Conservation (phyloP, 2,888 invertebrate species). For the Sussaba pulchella region DNA sequence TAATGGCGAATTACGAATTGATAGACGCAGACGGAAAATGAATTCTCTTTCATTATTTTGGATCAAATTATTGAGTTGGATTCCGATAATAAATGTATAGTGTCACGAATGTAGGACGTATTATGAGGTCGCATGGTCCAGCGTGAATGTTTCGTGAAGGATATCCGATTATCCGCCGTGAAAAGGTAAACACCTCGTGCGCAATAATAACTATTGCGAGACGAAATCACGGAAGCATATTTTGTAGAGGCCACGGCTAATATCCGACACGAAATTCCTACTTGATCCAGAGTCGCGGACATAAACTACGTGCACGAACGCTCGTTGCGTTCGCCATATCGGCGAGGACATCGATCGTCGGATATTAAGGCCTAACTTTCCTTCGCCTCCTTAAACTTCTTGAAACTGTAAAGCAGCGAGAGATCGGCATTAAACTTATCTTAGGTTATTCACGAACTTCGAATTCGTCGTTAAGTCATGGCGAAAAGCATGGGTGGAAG, state of each 20-base stretch:
- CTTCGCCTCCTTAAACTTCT: background rate
- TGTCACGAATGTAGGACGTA: background rate
- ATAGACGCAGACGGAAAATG: too few species aligned
- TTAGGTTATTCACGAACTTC: background rate
- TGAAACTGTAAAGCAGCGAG: background rate
- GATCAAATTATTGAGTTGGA: too few species aligned
- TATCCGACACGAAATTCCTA: conserved; percentile 15
- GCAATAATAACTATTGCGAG: background rate
- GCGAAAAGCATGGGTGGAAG: background rate
- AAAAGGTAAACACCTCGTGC: background rate
- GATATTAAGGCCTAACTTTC: background rate
- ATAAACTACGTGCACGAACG: background rate
- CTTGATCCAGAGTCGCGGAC: background rate
- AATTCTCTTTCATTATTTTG: too few species aligned
- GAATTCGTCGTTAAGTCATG: background rate
- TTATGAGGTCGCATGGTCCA: background rate
- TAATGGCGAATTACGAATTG: background rate
- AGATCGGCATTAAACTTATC: background rate
- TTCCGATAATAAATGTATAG: too few species aligned
- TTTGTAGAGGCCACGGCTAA: conserved; percentile 13
- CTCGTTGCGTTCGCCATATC: background rate
- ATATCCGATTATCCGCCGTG: background rate
- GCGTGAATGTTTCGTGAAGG: background rate
- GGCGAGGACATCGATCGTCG: background rate
- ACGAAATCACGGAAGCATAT: conserved; percentile 20